These are phyloP conservation scores for Laticauda colubrina DNA, from an alignment of 2,113 vertebrate species.

Conservation along the genomic window DNA sequence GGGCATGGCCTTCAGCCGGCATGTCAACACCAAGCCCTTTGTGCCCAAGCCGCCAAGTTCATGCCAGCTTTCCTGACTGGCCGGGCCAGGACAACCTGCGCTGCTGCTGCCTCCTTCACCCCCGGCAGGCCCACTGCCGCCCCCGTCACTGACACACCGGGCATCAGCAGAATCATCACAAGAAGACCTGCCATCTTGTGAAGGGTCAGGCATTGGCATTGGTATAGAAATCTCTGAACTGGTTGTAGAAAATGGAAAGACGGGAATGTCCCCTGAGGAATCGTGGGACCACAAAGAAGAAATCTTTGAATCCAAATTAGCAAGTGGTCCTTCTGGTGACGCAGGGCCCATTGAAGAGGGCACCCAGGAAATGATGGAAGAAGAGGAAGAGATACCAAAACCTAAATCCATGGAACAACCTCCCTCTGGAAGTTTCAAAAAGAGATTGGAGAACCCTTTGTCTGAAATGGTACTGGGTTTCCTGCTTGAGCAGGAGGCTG, in stretches of 20 bases:
- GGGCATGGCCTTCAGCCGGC: conserved; percentile 76
- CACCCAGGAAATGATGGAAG: conserved; percentile 84
- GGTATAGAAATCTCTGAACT: too few relatives aligned
- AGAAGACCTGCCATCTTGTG: too few relatives aligned
- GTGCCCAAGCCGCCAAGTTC: conserved; percentile 95
- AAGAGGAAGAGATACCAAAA: conserved; percentile 89
- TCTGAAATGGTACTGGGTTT: background rate
- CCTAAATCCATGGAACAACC: conserved; percentile 78
- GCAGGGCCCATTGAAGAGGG: conserved; percentile 74
- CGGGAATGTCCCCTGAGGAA: conserved; percentile 89
- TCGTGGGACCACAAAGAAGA: conserved; percentile 97
- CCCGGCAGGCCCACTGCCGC: background rate
- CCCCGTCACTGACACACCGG: conserved; percentile 19
- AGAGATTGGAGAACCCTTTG: background rate
- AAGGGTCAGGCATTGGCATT: too few relatives aligned
- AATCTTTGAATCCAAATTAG: conserved; percentile 78
- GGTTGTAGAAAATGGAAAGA: conserved; percentile 89
- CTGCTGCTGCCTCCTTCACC: conserved; percentile 11
- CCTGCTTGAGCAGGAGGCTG: background rate
- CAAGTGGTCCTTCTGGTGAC: conserved; percentile 68
- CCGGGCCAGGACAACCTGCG: conserved; percentile 23
- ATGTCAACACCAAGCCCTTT: conserved; percentile 91
- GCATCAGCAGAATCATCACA: too few relatives aligned
- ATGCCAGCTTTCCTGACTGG: conserved; percentile 78
- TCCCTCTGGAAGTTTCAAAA: background rate